Evolutionary conservation across 1,140 invertebrate species (phyloP), one percentile per base, ranked within the genome.

Genomic region (Sycobia sp.): DNA sequence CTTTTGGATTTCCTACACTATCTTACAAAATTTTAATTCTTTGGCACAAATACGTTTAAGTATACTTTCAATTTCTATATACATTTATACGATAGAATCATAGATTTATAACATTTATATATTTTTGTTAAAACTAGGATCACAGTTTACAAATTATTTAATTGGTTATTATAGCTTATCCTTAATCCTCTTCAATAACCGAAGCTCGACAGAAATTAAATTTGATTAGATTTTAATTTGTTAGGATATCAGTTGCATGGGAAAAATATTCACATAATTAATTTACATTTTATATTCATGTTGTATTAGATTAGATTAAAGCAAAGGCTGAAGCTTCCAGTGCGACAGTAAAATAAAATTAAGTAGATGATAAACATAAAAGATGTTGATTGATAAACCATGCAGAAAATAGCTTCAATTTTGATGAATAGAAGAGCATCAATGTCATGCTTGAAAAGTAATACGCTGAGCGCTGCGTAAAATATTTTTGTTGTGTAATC

Each of bases 261-360:
- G 44, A 63, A 38, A 59, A 57, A 41, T 23, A 8, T 57, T 11
- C 44, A 49, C 25, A 16, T 44, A 38, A 14, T 57, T 51, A 58
- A 18, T 59, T 47, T 9, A 47, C 18, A 36, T 59, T 39, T 14
- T 18, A 43, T 29, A 29, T 36, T 32, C 23, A 20, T 34, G 2
- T 56, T 50, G 50, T 22, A 46, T 57, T 51, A 34, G 18, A 13
- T 46, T 46, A 57, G 39, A 59, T 25, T 13, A 34, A 58, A 58
- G 62, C 55, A 58, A 49, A 53, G 62, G 62, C 62, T 65, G 62
- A 65, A 65, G 62, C 62, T 65, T 65, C 47, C 38, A 53, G 43
- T 63, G 61, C 54, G 51, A 62, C 53, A 51, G 38, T 16, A 22
- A 9, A 11, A 18, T 54, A 16, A 32, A 34, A 46, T 43, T 16